Conservation (phyloP, 2,113 vertebrate genomes). For the Apteryx mantelli region DNA sequence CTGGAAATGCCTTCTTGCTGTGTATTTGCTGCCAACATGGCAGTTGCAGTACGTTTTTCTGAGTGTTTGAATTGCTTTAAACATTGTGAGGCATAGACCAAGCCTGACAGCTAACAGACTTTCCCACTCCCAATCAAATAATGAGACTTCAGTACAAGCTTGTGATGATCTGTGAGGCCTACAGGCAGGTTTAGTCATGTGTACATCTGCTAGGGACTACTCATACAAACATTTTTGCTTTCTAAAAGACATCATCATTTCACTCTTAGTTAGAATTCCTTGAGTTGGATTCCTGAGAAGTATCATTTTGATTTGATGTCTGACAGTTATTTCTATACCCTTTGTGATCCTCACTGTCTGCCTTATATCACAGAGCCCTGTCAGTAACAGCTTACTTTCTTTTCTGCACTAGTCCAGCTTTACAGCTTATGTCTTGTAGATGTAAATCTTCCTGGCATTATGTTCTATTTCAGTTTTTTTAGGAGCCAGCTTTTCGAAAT, state of each 20-base stretch:
- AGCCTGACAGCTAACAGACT: not conserved
- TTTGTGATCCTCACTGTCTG: not conserved
- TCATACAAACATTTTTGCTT: not conserved
- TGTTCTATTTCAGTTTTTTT: not conserved
- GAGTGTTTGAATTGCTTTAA: not conserved
- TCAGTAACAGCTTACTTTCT: not conserved
- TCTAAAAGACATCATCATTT: not conserved
- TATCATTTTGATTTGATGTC: not conserved
- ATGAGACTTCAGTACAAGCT: not conserved
- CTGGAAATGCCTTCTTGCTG: not conserved
- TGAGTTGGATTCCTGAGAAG: not conserved
- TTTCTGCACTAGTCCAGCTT: not conserved
- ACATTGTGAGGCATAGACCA: not conserved
- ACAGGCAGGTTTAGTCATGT: not conserved
- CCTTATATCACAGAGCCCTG: not conserved
- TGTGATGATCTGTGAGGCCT: not conserved
- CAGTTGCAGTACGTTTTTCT: not conserved
- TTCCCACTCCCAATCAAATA: not conserved
- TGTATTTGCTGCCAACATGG: not conserved
- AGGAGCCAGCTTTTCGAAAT: not conserved
- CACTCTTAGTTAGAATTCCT: not conserved
- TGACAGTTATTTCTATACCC: not conserved
- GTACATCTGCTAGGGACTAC: not conserved
- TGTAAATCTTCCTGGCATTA: not conserved
- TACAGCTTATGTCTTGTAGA: not conserved